Base-by-base conservation (phyloP, 2,113 vertebrate genomes). In the Lutjanus erythropterus region DNA sequence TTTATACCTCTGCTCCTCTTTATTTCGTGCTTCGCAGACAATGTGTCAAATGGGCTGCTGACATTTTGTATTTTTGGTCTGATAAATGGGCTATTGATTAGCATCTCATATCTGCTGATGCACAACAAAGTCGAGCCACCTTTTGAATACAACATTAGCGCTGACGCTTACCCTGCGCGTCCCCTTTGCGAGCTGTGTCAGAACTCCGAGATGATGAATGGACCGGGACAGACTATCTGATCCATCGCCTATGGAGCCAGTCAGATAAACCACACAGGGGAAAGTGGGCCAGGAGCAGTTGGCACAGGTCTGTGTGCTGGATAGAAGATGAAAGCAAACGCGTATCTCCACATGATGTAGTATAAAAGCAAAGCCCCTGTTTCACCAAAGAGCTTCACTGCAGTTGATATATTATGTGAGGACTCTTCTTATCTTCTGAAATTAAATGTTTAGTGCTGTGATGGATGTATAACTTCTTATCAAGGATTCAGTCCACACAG, bases 181-280 rank as follows among this genome's bases (percentile, higher is more conserved):
- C 59, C 52, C 52, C 61, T 68, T n/a, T 29, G 73, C 49, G 68
- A 70, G 79, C 56, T 15, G 25, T 74, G 68, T 55, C 71, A 49
- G 55, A 58, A 33, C 47, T 59, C 39, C 0, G 3, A 29, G 52
- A 66, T 66, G 83, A 89, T 82, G 49, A 76, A 86, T 84, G 77
- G 37, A 52, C 41, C 64, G 15, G 37, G n/a, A 60, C 50, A 31
- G 39, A 52, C 79, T 47, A 31, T 70, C 75, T 71, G 73, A 80
- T 85, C 76, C 65, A 52, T 60, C 27, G 9, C 50, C 53, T 11
- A 1, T 9, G 16, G 39, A 78, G 59, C 50, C 50, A 37, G 64
- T 67, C 27, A 75, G 46, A 67, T 35, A 64, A 84, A 72, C 7
- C 69, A 49, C 58, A 44, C 23, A n/a, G 9, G 29, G 52, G 66